Conservation (phyloP, 2,888 invertebrate species). For the Empis stercorea region DNA sequence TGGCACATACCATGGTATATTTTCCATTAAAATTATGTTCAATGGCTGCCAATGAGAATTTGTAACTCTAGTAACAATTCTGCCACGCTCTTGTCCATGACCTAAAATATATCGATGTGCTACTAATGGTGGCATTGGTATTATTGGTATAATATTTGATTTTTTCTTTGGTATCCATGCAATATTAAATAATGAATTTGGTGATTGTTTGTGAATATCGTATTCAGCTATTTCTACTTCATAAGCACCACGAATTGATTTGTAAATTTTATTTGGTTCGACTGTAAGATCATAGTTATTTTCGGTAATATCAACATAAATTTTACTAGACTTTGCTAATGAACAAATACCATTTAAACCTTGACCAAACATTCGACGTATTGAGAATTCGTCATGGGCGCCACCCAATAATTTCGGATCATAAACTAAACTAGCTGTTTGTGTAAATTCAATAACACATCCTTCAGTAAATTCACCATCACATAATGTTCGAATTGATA, state of each 20-base stretch:
- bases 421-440: constrained; percentile 78
- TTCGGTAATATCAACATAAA: constrained; percentile 68
- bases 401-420: constrained; percentile 49
- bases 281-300: constrained; percentile 52
- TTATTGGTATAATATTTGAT: constrained; percentile 35
- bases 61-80: constrained; percentile 70
- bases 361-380: constrained; percentile 76
- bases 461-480: constrained; percentile 39
- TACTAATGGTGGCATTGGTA: constrained; percentile 53
- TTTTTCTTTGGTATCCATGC: constrained; percentile 37
- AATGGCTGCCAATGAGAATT: constrained; percentile 67
- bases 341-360: constrained; percentile 72
- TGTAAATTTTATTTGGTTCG: constrained; percentile 42
- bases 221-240: constrained; percentile 57
- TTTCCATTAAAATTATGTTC: constrained; percentile 73
- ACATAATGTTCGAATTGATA: constrained; percentile 75
- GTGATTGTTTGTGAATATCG: constrained; percentile 41
- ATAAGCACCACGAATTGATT: constrained; percentile 56
- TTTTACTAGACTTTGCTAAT: constrained; percentile 59
- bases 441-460: constrained; percentile 64
- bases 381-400: constrained; percentile 61
- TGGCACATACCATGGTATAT: constrained; percentile 82
- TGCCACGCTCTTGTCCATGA: constrained; percentile 83
- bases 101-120: constrained; percentile 75
- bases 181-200: constrained; percentile 52